phyloP scores from a whole-genome alignment of 1,140 invertebrate genomes.

The Drosophila serrata region DNA sequence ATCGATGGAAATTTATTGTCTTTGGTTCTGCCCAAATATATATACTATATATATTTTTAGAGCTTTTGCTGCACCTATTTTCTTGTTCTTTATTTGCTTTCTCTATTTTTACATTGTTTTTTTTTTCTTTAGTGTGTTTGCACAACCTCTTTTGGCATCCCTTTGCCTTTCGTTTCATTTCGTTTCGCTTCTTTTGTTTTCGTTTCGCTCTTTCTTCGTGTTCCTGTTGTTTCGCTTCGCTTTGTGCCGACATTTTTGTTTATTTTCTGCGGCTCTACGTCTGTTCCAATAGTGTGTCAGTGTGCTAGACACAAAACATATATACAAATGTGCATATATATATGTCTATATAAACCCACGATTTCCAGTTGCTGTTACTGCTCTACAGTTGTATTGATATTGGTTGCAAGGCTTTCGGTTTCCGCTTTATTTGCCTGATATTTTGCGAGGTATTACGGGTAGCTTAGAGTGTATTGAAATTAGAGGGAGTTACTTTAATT shows the following conservation, averaged over 20 bases:
- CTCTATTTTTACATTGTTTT: slow-evolving; percentile 6
- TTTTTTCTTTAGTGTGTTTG: slow-evolving; percentile 12
- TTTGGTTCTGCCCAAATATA: slow-evolving; percentile 12
- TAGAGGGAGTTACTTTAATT: not conserved
- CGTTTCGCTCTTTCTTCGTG: slow-evolving; percentile 6
- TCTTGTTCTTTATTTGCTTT: not conserved
- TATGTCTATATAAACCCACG: slow-evolving; percentile 8
- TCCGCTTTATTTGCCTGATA: slow-evolving; percentile 15
- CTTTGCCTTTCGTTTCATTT: slow-evolving; percentile 22
- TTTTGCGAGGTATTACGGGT: slow-evolving; percentile 12
- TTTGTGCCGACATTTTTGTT: slow-evolving; percentile 52
- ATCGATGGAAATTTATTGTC: slow-evolving; percentile 1
- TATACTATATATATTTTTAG: not conserved
- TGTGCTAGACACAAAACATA: slow-evolving; percentile 42
- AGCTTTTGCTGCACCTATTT: not conserved
- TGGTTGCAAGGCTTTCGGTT: slow-evolving; percentile 22
- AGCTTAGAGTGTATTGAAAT: not conserved
- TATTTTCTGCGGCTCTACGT: slow-evolving; percentile 40
- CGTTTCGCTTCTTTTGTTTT: slow-evolving; percentile 28
- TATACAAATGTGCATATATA: slow-evolving; percentile 16
- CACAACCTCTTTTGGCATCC: slow-evolving; percentile 9
- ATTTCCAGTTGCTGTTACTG: slow-evolving; percentile 15
- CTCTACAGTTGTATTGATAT: slow-evolving; percentile 36
- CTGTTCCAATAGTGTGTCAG: slow-evolving; percentile 64
- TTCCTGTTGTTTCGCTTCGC: slow-evolving; percentile 36